These are phyloP conservation scores for Atherinomorus stipes DNA, from an alignment of 2,113 vertebrate genomes.

Conservation along the genomic window DNA sequence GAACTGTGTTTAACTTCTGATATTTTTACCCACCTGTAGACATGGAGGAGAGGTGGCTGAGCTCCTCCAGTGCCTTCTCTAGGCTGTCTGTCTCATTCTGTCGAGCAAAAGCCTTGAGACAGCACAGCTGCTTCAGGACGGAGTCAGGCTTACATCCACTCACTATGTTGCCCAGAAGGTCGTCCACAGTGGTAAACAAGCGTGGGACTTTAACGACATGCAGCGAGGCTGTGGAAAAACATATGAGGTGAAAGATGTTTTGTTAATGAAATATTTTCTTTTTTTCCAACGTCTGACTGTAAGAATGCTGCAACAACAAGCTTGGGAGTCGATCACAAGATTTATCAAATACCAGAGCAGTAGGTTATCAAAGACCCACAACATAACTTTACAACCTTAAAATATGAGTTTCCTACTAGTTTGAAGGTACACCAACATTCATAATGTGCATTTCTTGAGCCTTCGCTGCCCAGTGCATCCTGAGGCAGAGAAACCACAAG, in stretches of 20 bases:
- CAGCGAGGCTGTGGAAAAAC: conserved; percentile 44
- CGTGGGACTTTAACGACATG: not conserved
- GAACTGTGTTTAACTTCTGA: not conserved
- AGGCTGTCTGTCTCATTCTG: conserved; percentile 56
- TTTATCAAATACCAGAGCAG: too few relatives aligned
- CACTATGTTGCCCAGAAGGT: conserved; percentile 64
- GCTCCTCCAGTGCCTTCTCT: conserved; percentile 59
- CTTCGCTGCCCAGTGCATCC: too few relatives aligned
- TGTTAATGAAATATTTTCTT: not conserved
- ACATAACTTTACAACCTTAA: too few relatives aligned
- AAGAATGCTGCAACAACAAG: too few relatives aligned
- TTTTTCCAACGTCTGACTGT: too few relatives aligned
- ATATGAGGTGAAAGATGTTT: not conserved
- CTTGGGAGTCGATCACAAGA: not conserved
- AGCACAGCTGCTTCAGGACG: conserved; percentile 61
- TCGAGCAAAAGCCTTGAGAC: conserved; percentile 63
- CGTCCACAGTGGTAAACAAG: conserved; percentile 41
- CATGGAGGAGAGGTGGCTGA: conserved; percentile 49
- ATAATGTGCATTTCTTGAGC: too few relatives aligned
- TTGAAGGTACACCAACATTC: too few relatives aligned
- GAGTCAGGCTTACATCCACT: conserved; percentile 36
- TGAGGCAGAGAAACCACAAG: too few relatives aligned
- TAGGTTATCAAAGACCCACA: too few relatives aligned
- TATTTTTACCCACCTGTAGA: conserved; percentile 64
- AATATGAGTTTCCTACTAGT: too few relatives aligned